Base-by-base conservation (phyloP, 1,140 invertebrate species). In the Vanessa tameamea region DNA sequence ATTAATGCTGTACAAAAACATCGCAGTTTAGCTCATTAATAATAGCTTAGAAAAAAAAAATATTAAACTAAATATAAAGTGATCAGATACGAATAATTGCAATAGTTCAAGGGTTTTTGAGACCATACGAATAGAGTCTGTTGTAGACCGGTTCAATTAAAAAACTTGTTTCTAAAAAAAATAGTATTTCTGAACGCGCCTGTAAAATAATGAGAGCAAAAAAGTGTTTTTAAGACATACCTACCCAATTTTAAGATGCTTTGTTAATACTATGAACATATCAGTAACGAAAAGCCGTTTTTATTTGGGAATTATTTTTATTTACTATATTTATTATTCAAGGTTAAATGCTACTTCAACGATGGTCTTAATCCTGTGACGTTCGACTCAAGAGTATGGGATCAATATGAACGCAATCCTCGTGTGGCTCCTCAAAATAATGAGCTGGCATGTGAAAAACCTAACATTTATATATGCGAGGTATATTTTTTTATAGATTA, bases 401-500 rank as follows among this genome's bases (percentile, higher is more conserved):
- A 83, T 55, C 82, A 82, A 50, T 81, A 83, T 47, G 82, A 83
- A 53, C 82, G 90, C 5, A 81, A 78, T 13, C 57, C 82, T 9
- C 79, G 87, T 47, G 76, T 87, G 6, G 82, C 88, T 5, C 63
- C 53, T 9, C 77, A 65, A 51, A 83, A 83, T 16, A 76, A 77
- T 7, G 59, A 78, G 14, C 77, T 83, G 1, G 59, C 75, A 13
- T 90, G 89, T 69, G 80, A 89, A 47, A 85, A 78, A 63, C 84
- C 82, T 20, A 83, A 83, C 48, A 64, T 89, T 64, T 92, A 92
- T 69, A 84, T 90, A 61, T 92, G 90, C 73, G 90, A 92, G 81
- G 90, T 92, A 79, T 37, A 4, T 57, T n/a, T 8, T 13, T 12
- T 20, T 55, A 23, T 23, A 23, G 12, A 23, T 57, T 20, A 3